Evolutionary conservation across 2,888 invertebrate species (phyloP).

Genomic region (Limnephilus rhombicus): DNA sequence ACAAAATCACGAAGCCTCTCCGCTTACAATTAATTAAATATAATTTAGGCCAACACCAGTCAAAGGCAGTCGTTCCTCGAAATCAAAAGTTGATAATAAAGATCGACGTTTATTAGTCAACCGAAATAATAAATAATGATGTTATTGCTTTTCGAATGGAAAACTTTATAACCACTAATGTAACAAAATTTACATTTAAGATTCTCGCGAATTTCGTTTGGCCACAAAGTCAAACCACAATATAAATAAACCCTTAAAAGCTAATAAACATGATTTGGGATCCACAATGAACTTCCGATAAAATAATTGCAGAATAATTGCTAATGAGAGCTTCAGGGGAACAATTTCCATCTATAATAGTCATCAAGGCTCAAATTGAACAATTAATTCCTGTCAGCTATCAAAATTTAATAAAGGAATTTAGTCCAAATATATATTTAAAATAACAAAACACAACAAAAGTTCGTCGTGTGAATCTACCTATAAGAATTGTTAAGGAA

Average conservation of each 20-base stretch:
- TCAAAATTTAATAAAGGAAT: not conserved
- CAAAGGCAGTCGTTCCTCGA: not conserved
- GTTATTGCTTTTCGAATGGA: not conserved
- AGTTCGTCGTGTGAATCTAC: too few species aligned
- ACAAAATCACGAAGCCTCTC: not conserved
- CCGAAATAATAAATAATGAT: not conserved
- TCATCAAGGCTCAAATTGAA: not conserved
- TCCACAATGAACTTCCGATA: not conserved
- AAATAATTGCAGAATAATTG: not conserved
- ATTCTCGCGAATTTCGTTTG: not conserved
- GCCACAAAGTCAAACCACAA: not conserved
- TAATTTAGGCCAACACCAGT: not conserved
- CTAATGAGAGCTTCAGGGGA: not conserved
- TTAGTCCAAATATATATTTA: not conserved
- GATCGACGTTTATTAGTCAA: not conserved
- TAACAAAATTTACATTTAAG: conserved; percentile 1
- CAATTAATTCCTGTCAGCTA: not conserved
- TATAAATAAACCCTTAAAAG: not conserved
- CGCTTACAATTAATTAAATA: not conserved
- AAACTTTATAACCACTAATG: not conserved
- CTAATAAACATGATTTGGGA: not conserved
- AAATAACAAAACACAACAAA: not conserved
- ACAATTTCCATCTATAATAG: not conserved
- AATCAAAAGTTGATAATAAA: not conserved
- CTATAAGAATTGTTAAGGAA: too few species aligned